Conservation (phyloP, 2,888 invertebrate genomes). For the Eilema caniola region DNA sequence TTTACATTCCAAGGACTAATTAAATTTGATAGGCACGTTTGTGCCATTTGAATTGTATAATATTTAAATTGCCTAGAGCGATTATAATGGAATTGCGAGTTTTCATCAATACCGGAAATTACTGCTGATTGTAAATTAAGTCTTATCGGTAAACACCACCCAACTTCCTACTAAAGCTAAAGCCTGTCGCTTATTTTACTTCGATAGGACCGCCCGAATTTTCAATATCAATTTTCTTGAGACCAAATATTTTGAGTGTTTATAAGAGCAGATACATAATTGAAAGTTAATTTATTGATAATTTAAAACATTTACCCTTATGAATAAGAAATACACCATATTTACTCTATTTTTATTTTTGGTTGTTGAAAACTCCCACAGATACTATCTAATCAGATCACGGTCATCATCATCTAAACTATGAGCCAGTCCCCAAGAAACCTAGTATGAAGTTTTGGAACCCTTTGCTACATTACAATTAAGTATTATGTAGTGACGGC, state of each 20-base stretch:
- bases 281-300: background rate
- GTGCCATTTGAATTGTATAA: background rate
- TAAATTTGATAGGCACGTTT: background rate
- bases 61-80: background rate
- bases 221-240: constrained; percentile 3
- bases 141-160: constrained; percentile 24
- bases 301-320: background rate
- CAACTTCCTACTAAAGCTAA: constrained; percentile 12
- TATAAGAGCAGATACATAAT: background rate
- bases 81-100: constrained; percentile 11
- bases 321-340: background rate
- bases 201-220: background rate
- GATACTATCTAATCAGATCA: background rate
- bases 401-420: no score
- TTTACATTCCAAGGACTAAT: background rate
- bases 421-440: background rate
- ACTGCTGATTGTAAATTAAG: constrained; percentile 29
- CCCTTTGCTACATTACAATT: background rate
- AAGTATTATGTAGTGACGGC: background rate
- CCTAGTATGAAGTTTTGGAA: background rate
- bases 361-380: background rate
- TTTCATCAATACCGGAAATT: constrained; percentile 26
- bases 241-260: background rate
- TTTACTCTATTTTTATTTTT: background rate
- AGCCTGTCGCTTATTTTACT: constrained; percentile 8